Conservation (phyloP, 2,113 vertebrate species). For the Xerus inauris region DNA sequence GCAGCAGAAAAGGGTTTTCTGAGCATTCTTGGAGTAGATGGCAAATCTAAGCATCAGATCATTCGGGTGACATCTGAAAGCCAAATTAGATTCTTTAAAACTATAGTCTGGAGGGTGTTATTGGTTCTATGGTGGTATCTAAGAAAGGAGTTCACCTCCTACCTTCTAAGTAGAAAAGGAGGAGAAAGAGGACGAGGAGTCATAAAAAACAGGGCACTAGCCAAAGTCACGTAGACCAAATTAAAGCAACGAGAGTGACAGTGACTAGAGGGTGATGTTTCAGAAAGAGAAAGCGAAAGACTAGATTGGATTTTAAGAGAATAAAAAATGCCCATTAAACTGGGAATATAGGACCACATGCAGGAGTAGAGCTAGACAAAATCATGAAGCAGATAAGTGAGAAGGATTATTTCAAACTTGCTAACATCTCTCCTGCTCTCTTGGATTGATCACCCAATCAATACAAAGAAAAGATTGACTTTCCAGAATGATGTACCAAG, state of each 20-base stretch:
- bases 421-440: neutral
- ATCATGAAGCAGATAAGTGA: neutral
- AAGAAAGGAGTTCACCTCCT: neutral
- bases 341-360: neutral
- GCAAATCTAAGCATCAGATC: neutral
- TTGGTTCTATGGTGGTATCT: neutral
- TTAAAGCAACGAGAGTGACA: neutral
- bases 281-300: neutral
- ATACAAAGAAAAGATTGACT: neutral
- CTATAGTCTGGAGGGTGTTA: neutral
- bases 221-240: neutral
- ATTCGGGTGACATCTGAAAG: conserved; percentile 34
- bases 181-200: no score
- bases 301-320: neutral
- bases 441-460: neutral
- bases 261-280: neutral
- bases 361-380: neutral
- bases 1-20: neutral
- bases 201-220: neutral
- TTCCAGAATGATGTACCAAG: neutral
- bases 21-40: neutral
- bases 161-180: neutral
- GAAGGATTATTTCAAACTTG: neutral
- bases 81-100: neutral
- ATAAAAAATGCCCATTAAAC: neutral